phyloP scores from a whole-genome alignment of 2,113 vertebrate genomes.

The Cromileptes altivelis region DNA sequence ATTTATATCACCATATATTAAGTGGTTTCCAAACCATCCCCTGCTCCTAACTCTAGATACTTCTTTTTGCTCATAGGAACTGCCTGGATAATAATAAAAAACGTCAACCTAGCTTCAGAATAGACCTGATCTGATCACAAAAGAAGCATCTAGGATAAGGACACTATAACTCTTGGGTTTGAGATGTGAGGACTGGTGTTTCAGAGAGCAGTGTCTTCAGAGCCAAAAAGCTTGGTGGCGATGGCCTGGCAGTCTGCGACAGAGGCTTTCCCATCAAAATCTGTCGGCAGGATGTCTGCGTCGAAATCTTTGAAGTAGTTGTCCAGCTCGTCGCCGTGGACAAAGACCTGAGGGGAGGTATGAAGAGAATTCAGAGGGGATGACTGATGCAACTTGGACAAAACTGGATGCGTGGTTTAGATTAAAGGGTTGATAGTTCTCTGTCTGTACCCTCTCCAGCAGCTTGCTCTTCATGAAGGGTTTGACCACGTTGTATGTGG shows the following conservation, averaged over 20 bases:
- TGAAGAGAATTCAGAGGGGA: neutral
- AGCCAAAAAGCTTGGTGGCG: slow-evolving; percentile 92
- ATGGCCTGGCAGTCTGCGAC: slow-evolving; percentile 87
- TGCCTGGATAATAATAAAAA: slow-evolving; percentile 29
- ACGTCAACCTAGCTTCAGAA: slow-evolving; percentile 39
- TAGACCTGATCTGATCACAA: slow-evolving; percentile 33
- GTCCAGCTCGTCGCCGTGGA: slow-evolving; percentile 94
- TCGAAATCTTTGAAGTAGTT: slow-evolving; percentile 92
- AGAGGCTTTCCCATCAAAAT: slow-evolving; percentile 92
- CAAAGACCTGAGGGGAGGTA: slow-evolving; percentile 86
- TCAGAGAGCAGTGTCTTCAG: slow-evolving; percentile 93
- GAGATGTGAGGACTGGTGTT: neutral
- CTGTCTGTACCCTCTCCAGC: slow-evolving; percentile 90
- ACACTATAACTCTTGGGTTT: slow-evolving; percentile 24
- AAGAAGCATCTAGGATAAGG: slow-evolving; percentile 37
- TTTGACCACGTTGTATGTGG: slow-evolving; percentile 96
- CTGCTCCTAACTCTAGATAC: slow-evolving; percentile 47
- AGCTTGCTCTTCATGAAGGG: slow-evolving; percentile 98
- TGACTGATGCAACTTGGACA: neutral
- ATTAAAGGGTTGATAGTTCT: neutral
- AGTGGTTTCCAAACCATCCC: slow-evolving; percentile 22
- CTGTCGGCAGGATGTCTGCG: slow-evolving; percentile 88
- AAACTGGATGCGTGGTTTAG: neutral
- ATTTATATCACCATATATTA: slow-evolving; percentile 13
- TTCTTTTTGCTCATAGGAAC: slow-evolving; percentile 21